Base-by-base conservation (phyloP, 2,113 vertebrate genomes). In the Poecilia latipinna region DNA sequence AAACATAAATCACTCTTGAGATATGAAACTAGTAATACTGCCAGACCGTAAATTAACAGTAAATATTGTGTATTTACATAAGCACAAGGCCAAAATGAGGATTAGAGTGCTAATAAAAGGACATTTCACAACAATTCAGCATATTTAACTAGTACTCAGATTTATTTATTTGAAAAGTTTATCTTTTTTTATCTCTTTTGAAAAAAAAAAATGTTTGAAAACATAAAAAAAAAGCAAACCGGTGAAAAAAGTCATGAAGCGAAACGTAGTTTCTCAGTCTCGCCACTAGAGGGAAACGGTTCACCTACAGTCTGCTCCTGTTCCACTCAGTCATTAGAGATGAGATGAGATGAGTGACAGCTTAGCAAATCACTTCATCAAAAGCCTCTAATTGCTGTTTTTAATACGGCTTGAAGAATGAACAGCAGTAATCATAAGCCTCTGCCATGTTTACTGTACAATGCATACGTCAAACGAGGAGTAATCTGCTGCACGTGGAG, bases 281-380 rank as follows among this genome's bases (percentile, higher is more conserved):
- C 65, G 26, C 85, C 89, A 82, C 82, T 48, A 80, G 86, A 74
- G 75, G 86, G 84, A 0, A 67, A 77, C 68, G 78, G 54, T 67
- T 68, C 15, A 37, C 69, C 65, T 17, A 22, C 17, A 5, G 17
- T 33, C 32, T 44, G 35, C 28, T 65, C 32, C 32, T 33, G 31
- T 26, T 64, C 31, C 37, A 22, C 12, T 17, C 8, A n/a, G 10
- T 33, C 26, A 71, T 72, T 32, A 83, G 67, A 65, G 76, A 69
- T 61, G 39, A 65, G 76, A 69, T 61, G 39, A 32, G 74, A 24
- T 42, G 66, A 83, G 65, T 72, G 75, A 74, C 42, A 66, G 39
- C 17, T 64, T 51, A 70, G 72, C 74, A 78, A 29, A 77, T 77
- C 57, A 57, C 51, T 60, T 65, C 39, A 80, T 72, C 35, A 73